These are phyloP conservation scores for Pristionchus exspectatus DNA, from an alignment of 2,888 invertebrate species.

Conservation along the genomic window DNA sequence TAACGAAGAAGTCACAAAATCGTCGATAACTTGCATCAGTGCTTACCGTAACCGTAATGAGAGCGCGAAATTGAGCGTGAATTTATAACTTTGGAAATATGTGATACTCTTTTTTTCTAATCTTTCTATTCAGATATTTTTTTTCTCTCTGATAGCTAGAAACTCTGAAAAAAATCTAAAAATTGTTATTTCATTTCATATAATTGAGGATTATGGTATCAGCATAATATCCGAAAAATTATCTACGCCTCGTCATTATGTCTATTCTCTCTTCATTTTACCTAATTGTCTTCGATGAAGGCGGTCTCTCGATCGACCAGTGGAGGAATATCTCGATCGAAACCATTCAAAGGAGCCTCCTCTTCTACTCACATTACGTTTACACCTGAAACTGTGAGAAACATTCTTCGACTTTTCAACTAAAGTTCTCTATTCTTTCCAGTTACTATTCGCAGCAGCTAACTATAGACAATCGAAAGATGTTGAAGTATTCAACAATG, in stretches of 20 bases:
- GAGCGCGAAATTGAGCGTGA: too few relatives aligned
- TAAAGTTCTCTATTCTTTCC: not conserved
- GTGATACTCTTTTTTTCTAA: too few relatives aligned
- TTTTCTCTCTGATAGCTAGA: too few relatives aligned
- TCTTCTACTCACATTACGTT: constrained; percentile 40
- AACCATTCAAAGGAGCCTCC: not conserved
- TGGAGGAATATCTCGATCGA: not conserved
- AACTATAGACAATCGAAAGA: constrained; percentile 41
- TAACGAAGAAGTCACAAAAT: not conserved
- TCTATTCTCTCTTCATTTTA: constrained; percentile 11
- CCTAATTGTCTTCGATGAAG: not conserved
- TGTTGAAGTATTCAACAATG: constrained; percentile 15
- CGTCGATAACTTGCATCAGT: not conserved
- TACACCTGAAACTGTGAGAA: constrained; percentile 40
- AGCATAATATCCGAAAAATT: too few relatives aligned
- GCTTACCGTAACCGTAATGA: not conserved
- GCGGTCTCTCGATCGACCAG: not conserved
- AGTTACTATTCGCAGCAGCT: constrained; percentile 35
- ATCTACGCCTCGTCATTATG: not conserved
- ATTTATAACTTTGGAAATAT: too few relatives aligned
- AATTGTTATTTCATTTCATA: too few relatives aligned
- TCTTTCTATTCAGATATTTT: too few relatives aligned
- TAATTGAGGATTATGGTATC: too few relatives aligned
- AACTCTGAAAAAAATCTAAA: too few relatives aligned
- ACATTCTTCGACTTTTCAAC: not conserved